These are phyloP conservation scores for Crypturellus undulatus DNA, from an alignment of 2,113 vertebrate species.

Conservation along the genomic window DNA sequence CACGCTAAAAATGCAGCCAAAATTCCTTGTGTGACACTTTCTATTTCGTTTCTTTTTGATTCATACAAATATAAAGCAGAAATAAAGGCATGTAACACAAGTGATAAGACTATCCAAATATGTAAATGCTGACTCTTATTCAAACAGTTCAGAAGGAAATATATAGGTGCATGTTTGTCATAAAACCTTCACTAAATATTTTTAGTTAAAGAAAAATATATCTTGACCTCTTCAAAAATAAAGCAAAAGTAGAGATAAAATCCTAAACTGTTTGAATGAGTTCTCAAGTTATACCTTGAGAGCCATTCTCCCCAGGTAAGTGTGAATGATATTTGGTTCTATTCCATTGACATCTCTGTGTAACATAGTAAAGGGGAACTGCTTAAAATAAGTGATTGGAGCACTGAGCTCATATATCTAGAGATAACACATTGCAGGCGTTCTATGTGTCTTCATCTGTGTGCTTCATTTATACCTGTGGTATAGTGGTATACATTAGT, in stretches of 20 bases:
- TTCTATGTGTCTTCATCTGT: background rate
- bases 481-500: background rate
- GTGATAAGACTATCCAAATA: background rate
- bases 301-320: background rate
- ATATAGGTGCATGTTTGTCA: rapidly evolving
- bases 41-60: background rate
- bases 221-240: background rate
- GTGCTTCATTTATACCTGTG: background rate
- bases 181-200: background rate
- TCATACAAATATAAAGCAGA: background rate
- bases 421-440: background rate
- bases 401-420: background rate
- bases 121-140: background rate
- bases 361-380: background rate
- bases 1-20: background rate
- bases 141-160: background rate
- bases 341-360: rapidly evolving
- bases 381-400: background rate
- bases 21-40: background rate
- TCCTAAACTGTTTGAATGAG: background rate
- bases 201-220: background rate
- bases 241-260: background rate
- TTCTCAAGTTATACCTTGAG: background rate
- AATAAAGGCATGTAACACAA: background rate
- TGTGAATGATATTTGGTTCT: background rate